Conservation (phyloP, 2,888 invertebrate genomes). For the Ellobium chinense region DNA sequence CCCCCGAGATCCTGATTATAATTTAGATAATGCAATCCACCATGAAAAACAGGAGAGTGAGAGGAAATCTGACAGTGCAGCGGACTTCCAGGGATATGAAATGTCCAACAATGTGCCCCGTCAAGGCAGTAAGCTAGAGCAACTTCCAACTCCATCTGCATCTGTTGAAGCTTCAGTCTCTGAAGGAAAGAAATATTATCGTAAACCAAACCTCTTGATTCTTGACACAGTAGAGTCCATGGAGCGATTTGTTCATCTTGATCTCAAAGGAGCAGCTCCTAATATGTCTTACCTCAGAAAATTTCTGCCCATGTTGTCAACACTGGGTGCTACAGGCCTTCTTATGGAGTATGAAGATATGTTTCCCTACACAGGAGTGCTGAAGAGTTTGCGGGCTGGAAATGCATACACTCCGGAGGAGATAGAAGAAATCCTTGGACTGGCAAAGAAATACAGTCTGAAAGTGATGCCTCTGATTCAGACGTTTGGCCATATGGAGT, state of each 20-base stretch:
- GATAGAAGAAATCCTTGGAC: slow-evolving; percentile 82
- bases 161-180: too few relatives aligned
- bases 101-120: too few relatives aligned
- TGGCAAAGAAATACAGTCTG: slow-evolving; percentile 83
- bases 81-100: too few relatives aligned
- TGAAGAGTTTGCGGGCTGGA: slow-evolving; percentile 83
- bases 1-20: slow-evolving; percentile 22
- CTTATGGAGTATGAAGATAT: slow-evolving; percentile 92
- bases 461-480: slow-evolving; percentile 88
- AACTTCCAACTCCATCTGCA: too few relatives aligned
- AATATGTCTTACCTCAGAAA: slow-evolving; percentile 81
- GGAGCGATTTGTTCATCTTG: slow-evolving; percentile 86
- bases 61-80: too few relatives aligned
- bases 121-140: too few relatives aligned
- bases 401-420: slow-evolving; percentile 56
- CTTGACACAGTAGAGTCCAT: slow-evolving; percentile 43
- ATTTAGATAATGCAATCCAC: not conserved
- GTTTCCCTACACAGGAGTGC: slow-evolving; percentile 86
- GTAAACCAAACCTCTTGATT: not conserved
- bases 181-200: not conserved
- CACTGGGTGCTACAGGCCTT: slow-evolving; percentile 85
- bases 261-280: slow-evolving; percentile 90
- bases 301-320: slow-evolving; percentile 72
- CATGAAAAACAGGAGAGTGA: not conserved
- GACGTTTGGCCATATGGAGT: slow-evolving; percentile 91